Conservation (phyloP, 2,113 vertebrate genomes). For the Seriola rivoliana region DNA sequence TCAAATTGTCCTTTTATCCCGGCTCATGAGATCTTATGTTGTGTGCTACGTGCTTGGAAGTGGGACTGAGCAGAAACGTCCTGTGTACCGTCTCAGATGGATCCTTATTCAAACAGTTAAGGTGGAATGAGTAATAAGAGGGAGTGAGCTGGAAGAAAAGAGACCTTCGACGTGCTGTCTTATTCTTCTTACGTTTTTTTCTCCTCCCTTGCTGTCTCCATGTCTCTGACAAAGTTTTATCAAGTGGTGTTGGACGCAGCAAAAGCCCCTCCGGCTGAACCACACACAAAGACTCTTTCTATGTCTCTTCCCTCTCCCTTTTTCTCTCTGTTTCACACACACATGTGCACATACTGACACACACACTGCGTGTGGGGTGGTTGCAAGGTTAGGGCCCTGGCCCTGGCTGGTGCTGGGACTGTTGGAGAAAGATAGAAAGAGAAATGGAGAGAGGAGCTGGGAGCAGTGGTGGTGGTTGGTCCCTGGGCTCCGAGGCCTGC, state of each 20-base stretch:
- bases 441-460: conserved; percentile 71
- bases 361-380: conserved; percentile 72
- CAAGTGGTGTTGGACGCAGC: conserved; percentile 77
- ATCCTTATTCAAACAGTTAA: conserved; percentile 75
- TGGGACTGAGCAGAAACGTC: conserved; percentile 60
- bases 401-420: conserved; percentile 80
- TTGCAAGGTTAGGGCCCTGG: conserved; percentile 74
- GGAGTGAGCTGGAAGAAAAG: conserved; percentile 65
- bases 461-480: conserved; percentile 77
- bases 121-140: conserved; percentile 74
- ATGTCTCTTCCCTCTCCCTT: conserved; percentile 51
- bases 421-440: conserved; percentile 73
- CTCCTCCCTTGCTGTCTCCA: conserved; percentile 61
- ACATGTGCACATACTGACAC: conserved; percentile 47
- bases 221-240: conserved; percentile 85
- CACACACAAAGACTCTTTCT: conserved; percentile 79
- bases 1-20: conserved; percentile 83
- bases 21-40: conserved; percentile 72
- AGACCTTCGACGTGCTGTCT: conserved; percentile 76
- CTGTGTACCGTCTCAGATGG: conserved; percentile 57
- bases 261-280: conserved; percentile 81
- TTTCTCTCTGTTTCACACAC: conserved; percentile 42
- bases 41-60: conserved; percentile 63
- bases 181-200: conserved; percentile 56
- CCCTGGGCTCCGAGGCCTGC: conserved; percentile 82